Evolutionary conservation across 2,797 vertebrate species (phyloP).

Genomic region (Triplophysa bombifrons): DNA sequence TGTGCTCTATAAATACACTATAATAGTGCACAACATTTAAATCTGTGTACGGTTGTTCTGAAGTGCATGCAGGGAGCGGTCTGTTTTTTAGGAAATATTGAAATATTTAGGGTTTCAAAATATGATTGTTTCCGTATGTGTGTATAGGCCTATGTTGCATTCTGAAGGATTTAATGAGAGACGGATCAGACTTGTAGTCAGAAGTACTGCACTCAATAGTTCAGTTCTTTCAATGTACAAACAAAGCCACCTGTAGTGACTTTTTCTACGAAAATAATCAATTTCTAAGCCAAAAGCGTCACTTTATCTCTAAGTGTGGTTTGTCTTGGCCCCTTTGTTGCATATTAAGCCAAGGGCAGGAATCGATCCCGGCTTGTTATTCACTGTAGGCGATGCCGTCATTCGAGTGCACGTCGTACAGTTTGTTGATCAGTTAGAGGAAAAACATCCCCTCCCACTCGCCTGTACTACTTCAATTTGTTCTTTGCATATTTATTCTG

Average conservation of each 20-base stretch:
- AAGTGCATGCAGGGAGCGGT: neutral
- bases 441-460: constrained; percentile 20
- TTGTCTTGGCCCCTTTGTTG: constrained; percentile 2
- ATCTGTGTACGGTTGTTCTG: neutral
- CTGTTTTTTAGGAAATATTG: neutral
- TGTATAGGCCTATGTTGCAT: neutral
- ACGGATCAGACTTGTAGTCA: neutral
- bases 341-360: constrained; percentile 26
- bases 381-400: constrained; percentile 46
- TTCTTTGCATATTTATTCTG: neutral
- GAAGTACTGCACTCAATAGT: neutral
- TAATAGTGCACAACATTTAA: neutral
- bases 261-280: constrained; percentile 36
- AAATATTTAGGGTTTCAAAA: neutral
- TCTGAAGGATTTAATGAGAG: neutral
- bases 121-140: neutral
- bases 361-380: constrained; percentile 57
- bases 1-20: no score
- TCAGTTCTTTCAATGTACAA: constrained; percentile 16
- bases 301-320: constrained; percentile 43
- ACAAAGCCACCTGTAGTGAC: neutral
- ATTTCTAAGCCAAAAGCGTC: constrained; percentile 38
- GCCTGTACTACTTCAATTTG: constrained; percentile 14
- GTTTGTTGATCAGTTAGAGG: constrained; percentile 28
- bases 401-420: constrained; percentile 2